Conservation (phyloP, 30 jellyfish, hydroid and myxozoan species). For the Hydractinia echinata region DNA sequence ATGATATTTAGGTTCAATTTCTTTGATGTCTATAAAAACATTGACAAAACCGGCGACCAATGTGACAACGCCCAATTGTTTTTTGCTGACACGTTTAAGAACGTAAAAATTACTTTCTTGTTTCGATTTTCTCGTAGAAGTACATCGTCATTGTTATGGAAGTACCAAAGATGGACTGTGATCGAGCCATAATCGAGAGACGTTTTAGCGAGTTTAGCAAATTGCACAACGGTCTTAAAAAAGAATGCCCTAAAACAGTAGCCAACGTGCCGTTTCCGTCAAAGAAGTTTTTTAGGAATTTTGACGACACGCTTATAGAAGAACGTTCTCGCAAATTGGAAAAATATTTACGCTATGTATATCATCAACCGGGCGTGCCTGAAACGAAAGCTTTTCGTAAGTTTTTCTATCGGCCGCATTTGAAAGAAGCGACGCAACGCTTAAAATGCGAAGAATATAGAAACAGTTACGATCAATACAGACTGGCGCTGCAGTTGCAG, state of each 20-base stretch:
- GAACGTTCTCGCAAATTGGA: slow-evolving; percentile 75
- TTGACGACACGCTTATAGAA: slow-evolving; percentile 39
- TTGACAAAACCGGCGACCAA: background rate
- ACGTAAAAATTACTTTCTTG: background rate
- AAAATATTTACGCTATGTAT: slow-evolving; percentile 60
- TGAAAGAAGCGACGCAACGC: slow-evolving; percentile 52
- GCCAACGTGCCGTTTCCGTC: slow-evolving; percentile 57
- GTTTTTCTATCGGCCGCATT: slow-evolving; percentile 69
- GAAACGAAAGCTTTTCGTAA: slow-evolving; percentile 66
- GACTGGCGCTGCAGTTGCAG: slow-evolving; percentile 66
- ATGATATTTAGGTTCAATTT: too few relatives aligned
- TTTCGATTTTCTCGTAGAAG: slow-evolving; percentile 29
- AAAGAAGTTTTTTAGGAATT: slow-evolving; percentile 61
- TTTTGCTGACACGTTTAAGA: too few relatives aligned
- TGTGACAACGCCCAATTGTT: background rate
- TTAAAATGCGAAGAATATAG: slow-evolving; percentile 61
- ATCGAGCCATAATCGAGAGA: slow-evolving; percentile 77
- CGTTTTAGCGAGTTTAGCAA: slow-evolving; percentile 65
- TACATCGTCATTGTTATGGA: slow-evolving; percentile 75
- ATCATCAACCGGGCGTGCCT: slow-evolving; percentile 77
- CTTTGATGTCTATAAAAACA: too few relatives aligned
- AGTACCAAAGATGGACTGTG: slow-evolving; percentile 70
- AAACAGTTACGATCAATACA: slow-evolving; percentile 47
- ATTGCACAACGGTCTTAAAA: slow-evolving; percentile 64
- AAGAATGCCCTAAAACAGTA: slow-evolving; percentile 68